Base-by-base conservation (phyloP, 2,888 invertebrate genomes). In the Phorcus lineatus region DNA sequence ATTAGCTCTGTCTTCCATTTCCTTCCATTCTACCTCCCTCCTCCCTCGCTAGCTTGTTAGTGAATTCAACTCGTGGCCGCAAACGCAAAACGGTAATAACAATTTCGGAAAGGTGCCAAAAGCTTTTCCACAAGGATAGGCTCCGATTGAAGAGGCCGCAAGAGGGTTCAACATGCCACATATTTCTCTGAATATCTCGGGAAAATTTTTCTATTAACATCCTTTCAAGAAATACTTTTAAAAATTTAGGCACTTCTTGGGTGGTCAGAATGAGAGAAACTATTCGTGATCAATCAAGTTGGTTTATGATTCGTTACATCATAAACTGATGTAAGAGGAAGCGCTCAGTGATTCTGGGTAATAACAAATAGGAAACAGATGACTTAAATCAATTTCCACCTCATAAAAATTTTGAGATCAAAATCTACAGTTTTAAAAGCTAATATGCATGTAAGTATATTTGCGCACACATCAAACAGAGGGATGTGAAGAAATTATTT, bases 61-160 rank as follows among this genome's bases (percentile, higher is more conserved):
- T 62, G 62, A 28, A 28, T 22, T 62, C 28, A 17, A 28, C 62
- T 62, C 62, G 28, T 17, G 28, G 62, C 62, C 47, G 28, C 62
- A 62, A 62, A 70, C 40, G 70, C 70, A 70, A 70, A 70, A 17
- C 17, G 70, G 70, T 11, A 70, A 70, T 70, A 40, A 70, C 36
- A 70, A n/a, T 36, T 70, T 70, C 40, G 70, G 70, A 70, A 70
- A 70, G 70, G 70, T 70, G 70, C 70, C 70, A 70, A 70, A 70
- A 70, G 36, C 40, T 70, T 70, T 70, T 70, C 70, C 70, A 70
- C 62, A 13, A 62, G 62, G 62, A 62, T 62, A 28, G 62, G 62
- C 62, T 28, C 62, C 62, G 13, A 62, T 62, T 62, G 62, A 62
- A 28, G 28, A 62, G 62, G 28, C 62, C 62, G 28, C 28, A n/a